Evolutionary conservation across 2,113 vertebrate species (phyloP), one percentile per base, ranked within the genome.

Genomic region (Paraplagusia blochii): DNA sequence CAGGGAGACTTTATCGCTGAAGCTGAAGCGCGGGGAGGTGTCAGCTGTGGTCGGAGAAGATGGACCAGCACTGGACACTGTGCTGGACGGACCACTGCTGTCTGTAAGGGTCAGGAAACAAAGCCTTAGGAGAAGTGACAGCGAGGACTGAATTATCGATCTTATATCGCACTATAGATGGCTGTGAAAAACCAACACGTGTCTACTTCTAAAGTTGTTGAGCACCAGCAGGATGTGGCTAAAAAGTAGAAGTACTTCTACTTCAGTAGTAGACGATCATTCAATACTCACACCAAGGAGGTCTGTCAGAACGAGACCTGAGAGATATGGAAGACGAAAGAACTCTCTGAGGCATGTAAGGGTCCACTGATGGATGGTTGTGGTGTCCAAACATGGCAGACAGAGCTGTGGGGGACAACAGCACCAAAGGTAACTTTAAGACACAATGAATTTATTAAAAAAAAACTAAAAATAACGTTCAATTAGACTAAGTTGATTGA

Each of bases 61-160:
- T 0, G 95, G 95, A 1, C 97, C 95, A 9, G 95, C 95, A 29
- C 96, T 97, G 76, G 96, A 98, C 58, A 98, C 95, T 0, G 95
- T 95, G 68, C 95, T 96, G 70, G 95, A 98, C 1, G 94, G 96
- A 48, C 96, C 95, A 36, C 96, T 99, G 93, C 96, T 97, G 76
- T 96, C 97, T 99, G 92, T 69, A n/a, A 90, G 83, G 81, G 47
- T 72, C 44, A 66, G 8, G 66, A 63, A 13, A 33, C 29, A 51
- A 6, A 51, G 11, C 38, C 49, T 36, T 33, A 36, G 14, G 35
- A 14, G 11, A 29, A 43, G 42, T 43, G 22, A 29, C 22, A 29
- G 22, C n/a, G n/a, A n/a, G n/a, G n/a, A n/a, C n/a, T n/a, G n/a
- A n/a, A n/a, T n/a, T n/a, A n/a, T n/a, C n/a, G n/a, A n/a, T n/a